Evolutionary conservation across 2,888 invertebrate genomes (phyloP), one percentile per base, ranked within the genome.

Genomic region (Timandra comae): DNA sequence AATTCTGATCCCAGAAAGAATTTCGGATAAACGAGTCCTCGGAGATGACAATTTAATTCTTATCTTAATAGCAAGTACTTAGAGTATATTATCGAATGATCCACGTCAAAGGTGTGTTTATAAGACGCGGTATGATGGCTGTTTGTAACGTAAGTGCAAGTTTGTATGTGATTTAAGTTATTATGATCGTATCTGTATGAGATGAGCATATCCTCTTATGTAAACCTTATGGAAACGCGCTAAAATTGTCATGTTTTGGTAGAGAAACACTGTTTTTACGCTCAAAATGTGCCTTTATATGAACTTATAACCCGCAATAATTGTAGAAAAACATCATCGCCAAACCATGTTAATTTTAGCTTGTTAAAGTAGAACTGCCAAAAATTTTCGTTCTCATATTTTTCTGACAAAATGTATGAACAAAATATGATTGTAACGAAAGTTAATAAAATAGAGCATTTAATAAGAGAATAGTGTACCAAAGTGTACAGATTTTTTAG

Each of bases 361-460:
- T 16, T 16, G 6, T 16, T 16, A 3, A 16, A n/a, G n/a, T n/a
- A n/a, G n/a, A 5, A 16, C 16, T 16, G 16, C 16, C 16, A 16
- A 16, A n/a, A n/a, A n/a, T 53, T 53, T 47, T 52, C 44, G 49
- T 49, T 51, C n/a, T n/a, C 21, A 29, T 27, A 30, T 29, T 13
- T 27, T 30, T 40, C 44, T 52, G 55, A 53, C 50, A 60, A 60
- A 54, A 46, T 51, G 34, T 38, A 34, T 37, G 38, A 38, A 43
- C 38, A 27, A 40, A 43, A 36, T 29, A 26, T 35, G 34, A 19
- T 10, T 12, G 44, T 43, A 34, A 50, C 56, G 54, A 51, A 42
- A 55, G 49, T 52, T 56, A 48, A 45, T 41, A 31, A 23, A 44
- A 47, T 52, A 57, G 57, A 63, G 65, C 67, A 67, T 68, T 68